Conservation (phyloP, 2,797 vertebrate species). For the Synaphobranchus kaupii region DNA sequence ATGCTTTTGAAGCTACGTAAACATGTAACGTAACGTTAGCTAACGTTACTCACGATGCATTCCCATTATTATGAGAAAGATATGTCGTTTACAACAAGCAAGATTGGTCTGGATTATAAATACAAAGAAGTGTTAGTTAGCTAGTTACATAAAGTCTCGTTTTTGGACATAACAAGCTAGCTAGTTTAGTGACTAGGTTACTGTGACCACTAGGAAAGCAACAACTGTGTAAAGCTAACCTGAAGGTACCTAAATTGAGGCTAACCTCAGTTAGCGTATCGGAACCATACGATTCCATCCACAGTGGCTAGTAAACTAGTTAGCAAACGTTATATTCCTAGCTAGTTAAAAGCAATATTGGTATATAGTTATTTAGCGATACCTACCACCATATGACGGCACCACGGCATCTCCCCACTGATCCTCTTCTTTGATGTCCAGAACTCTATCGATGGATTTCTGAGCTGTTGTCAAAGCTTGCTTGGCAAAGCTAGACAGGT, state of each 20-base stretch:
- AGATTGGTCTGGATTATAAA: not conserved
- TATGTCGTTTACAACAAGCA: not conserved
- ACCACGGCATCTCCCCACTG: conserved; percentile 81
- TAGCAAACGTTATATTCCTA: not conserved
- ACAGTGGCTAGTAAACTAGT: not conserved
- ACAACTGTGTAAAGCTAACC: not conserved
- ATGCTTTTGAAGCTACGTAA: not conserved
- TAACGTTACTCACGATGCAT: not conserved
- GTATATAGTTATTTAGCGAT: not conserved
- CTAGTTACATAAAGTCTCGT: too few species aligned
- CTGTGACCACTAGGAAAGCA: not conserved
- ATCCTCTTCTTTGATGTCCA: conserved; percentile 95
- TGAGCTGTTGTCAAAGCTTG: conserved; percentile 96
- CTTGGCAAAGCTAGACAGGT: conserved; percentile 95
- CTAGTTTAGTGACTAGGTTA: not conserved
- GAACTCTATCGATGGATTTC: conserved; percentile 95
- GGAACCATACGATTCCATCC: not conserved
- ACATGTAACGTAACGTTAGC: not conserved
- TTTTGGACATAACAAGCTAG: too few species aligned
- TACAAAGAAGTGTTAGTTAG: not conserved
- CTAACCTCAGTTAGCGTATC: not conserved
- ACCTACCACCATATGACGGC: conserved; percentile 79
- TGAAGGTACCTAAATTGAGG: not conserved
- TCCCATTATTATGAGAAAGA: not conserved
- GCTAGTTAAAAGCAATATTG: not conserved